Evolutionary conservation across 2,888 invertebrate genomes (phyloP).

Genomic region (Platycheirus albimanus): DNA sequence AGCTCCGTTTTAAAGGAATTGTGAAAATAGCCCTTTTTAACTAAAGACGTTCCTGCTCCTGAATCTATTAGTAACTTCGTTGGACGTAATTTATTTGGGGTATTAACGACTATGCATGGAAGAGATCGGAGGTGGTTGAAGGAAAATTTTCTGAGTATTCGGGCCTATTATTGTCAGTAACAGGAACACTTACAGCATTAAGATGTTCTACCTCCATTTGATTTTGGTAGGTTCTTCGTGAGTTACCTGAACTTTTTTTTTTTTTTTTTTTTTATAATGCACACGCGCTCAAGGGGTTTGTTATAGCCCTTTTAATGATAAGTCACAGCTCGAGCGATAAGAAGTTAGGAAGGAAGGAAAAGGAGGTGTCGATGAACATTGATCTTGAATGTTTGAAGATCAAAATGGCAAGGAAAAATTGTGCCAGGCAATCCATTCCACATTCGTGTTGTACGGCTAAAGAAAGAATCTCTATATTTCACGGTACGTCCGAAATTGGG

Average conservation of each 20-base stretch:
- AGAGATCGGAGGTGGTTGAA: neutral
- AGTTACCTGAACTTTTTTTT: neutral
- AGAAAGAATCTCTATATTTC: too few species aligned
- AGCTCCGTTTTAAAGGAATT: neutral
- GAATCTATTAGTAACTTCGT: neutral
- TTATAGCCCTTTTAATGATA: too few species aligned
- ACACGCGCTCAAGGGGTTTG: too few species aligned
- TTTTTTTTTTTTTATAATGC: too few species aligned
- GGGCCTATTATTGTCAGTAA: neutral
- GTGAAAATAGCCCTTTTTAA: neutral
- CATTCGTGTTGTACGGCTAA: too few species aligned
- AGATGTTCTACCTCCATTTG: slow-evolving; percentile 4
- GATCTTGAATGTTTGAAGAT: too few species aligned
- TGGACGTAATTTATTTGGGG: neutral
- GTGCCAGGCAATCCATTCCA: too few species aligned
- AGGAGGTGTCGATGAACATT: too few species aligned
- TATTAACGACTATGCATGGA: neutral
- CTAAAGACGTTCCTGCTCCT: neutral
- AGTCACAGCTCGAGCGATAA: too few species aligned
- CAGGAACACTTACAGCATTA: neutral
- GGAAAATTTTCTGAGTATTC: neutral
- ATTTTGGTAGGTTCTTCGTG: neutral
- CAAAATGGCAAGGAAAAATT: too few species aligned
- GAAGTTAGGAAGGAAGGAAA: too few species aligned
- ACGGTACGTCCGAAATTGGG: too few species aligned